Evolutionary conservation across 2,797 vertebrate species (phyloP), one percentile per base, ranked within the genome.

Genomic region (Chloroceryle amazona): DNA sequence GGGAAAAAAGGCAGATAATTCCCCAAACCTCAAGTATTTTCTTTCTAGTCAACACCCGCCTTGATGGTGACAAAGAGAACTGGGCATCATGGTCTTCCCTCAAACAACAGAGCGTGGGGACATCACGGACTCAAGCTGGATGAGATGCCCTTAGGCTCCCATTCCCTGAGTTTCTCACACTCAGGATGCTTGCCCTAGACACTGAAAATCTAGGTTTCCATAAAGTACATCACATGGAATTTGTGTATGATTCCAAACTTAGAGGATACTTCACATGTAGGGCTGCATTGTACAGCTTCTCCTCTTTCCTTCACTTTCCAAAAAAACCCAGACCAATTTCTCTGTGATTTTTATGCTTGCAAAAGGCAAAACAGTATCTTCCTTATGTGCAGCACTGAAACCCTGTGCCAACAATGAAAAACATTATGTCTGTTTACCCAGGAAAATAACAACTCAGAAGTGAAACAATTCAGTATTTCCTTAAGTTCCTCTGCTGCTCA

Each of bases 91-190:
- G 26, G 51, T 33, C 31, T 55, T 66, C 42, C 42, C 63, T 55
- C 54, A 81, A 52, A 51, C n/a, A 82, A 49, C 13, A n/a, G 0
- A 29, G 11, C 1, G 2, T 0, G 54, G 22, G 15, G 16, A 65
- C 21, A 44, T 58, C 4, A 78, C 2, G 21, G 62, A 72, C 11
- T 81, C 15, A 18, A 8, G 11, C 9, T 33, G n/a, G 41, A 35
- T 52, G 41, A 81, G 54, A 54, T 2, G 3, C 7, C 33, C 16
- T 49, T 18, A 12, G 18, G n/a, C 37, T 19, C 49, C 21, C 7
- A 14, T 35, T 79, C 44, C 2, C 18, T 13, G 3, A 25, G 31
- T 47, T 75, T 91, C 37, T 66, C 23, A 35, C 1, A 2, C 28
- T 62, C 3, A 4, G 33, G 23, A 65, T 42, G 4, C 20, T 42